Base-by-base conservation (phyloP, 2,113 vertebrate species). In the Gorilla gorilla region DNA sequence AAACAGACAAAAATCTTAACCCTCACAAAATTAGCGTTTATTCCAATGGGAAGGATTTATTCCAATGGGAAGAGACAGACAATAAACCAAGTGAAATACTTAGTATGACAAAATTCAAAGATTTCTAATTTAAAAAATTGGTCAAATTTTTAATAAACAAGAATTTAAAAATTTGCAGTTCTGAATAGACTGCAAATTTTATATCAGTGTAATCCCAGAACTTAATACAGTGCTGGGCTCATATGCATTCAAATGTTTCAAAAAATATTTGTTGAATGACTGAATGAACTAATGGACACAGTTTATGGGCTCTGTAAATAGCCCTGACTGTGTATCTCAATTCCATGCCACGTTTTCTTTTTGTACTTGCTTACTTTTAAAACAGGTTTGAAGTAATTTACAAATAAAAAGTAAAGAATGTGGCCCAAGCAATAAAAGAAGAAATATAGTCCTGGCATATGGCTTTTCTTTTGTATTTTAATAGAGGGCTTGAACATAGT, bases 61-160 rank as follows among this genome's bases (percentile, higher is more conserved):
- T 82, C 32, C 45, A 84, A 16, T 22, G 0, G 64, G 22, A 91
- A 57, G 13, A 93, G n/a, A 73, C 0, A 78, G 38, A 73, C 22
- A 81, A 82, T 59, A 78, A 78, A 40, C 11, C 35, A 89, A 78
- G 38, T 35, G 73, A 91, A 94, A 89, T 64, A 50, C 43, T 70
- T 68, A 48, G 2, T 72, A 25, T 48, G 22, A 70, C 14, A 82
- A 80, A 79, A 89, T 55, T 70, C 73, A 88, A 94, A 80, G 35
- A 52, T 78, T 76, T 84, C 64, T 45, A 78, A 50, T 38, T 23
- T 61, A 80, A 50, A 88, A 64, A 18, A 72, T 73, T 23, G 32
- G 5, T 75, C 23, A 96, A 89, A n/a, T 80, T 50, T n/a, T 93
- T 93, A 94, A 12, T 70, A 95, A 83, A 90, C 35, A 80, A 82